phyloP scores from a whole-genome alignment of 2,888 invertebrate species.

The Acanthoscelides obtectus region DNA sequence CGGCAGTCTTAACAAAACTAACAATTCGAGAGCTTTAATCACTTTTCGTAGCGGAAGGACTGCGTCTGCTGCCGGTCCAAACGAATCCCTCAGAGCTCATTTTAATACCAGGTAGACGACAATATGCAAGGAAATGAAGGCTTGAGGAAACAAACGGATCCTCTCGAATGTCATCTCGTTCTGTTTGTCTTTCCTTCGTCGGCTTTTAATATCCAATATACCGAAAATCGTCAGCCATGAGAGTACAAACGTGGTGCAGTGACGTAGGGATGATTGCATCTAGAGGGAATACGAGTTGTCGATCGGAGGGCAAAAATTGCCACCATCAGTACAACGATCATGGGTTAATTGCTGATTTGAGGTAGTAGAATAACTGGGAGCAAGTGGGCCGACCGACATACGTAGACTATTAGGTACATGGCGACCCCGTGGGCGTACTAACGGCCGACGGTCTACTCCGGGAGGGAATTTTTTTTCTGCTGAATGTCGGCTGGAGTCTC shows the following conservation, averaged over 20 bases:
- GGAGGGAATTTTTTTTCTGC: too few relatives aligned
- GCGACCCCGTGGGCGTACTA: too few relatives aligned
- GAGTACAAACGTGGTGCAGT: background rate
- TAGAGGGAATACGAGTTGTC: too few relatives aligned
- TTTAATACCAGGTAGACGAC: slow-evolving; percentile 24
- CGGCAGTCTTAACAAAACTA: slow-evolving; percentile 20
- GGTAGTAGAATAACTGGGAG: too few relatives aligned
- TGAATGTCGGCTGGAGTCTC: too few relatives aligned
- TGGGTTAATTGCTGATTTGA: too few relatives aligned
- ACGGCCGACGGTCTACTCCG: too few relatives aligned
- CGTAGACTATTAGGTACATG: too few relatives aligned
- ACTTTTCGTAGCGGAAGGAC: slow-evolving; percentile 19
- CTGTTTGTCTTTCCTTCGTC: slow-evolving; percentile 27
- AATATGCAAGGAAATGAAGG: slow-evolving; percentile 27
- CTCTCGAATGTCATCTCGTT: slow-evolving; percentile 26
- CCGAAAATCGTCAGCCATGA: slow-evolving; percentile 14
- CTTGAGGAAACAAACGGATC: slow-evolving; percentile 26
- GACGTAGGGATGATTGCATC: background rate
- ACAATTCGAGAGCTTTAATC: slow-evolving; percentile 22
- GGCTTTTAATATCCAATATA: slow-evolving; percentile 26
- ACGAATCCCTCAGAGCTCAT: slow-evolving; percentile 7
- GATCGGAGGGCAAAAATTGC: too few relatives aligned
- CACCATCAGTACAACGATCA: too few relatives aligned
- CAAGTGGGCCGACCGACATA: too few relatives aligned
- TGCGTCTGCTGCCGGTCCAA: slow-evolving; percentile 8